Conservation (phyloP, 2,797 vertebrate genomes). For the Phrynocephalus forsythii region DNA sequence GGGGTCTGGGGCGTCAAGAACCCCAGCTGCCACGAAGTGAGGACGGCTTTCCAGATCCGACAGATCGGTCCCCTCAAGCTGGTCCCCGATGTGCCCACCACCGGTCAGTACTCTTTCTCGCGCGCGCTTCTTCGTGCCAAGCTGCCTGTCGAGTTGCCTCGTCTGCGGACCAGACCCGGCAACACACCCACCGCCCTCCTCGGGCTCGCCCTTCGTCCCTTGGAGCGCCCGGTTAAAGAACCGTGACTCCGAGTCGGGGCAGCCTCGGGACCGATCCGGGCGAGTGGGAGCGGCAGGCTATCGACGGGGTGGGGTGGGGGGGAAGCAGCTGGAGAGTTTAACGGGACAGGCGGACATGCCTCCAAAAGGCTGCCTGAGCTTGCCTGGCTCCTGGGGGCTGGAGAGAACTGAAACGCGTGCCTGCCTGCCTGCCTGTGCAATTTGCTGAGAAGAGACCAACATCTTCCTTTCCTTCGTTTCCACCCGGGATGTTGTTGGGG, state of each 20-base stretch:
- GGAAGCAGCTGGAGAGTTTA: background rate
- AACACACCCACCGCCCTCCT: background rate
- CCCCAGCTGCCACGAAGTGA: conserved; percentile 92
- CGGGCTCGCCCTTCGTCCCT: too few relatives aligned
- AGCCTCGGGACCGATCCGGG: background rate
- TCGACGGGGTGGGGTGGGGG: background rate
- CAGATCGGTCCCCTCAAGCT: conserved; percentile 88
- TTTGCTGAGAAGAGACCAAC: background rate
- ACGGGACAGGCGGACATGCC: too few relatives aligned
- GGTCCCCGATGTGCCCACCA: conserved; percentile 89
- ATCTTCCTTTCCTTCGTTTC: background rate
- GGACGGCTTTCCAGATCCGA: conserved; percentile 89
- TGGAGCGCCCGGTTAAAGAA: too few relatives aligned
- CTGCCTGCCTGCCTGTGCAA: too few relatives aligned
- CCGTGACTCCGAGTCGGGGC: background rate
- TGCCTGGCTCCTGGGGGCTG: background rate
- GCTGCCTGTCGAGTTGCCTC: background rate
- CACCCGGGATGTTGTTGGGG: too few relatives aligned
- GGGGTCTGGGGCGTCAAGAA: conserved; percentile 58
- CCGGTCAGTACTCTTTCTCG: conserved; percentile 80
- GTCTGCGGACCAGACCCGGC: background rate
- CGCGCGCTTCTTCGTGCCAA: background rate
- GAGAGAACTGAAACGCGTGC: background rate
- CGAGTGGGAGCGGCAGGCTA: too few relatives aligned
- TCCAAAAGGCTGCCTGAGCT: background rate